Conservation (phyloP, 92 coral and sea anemone genomes). For the Actinernus sp. region DNA sequence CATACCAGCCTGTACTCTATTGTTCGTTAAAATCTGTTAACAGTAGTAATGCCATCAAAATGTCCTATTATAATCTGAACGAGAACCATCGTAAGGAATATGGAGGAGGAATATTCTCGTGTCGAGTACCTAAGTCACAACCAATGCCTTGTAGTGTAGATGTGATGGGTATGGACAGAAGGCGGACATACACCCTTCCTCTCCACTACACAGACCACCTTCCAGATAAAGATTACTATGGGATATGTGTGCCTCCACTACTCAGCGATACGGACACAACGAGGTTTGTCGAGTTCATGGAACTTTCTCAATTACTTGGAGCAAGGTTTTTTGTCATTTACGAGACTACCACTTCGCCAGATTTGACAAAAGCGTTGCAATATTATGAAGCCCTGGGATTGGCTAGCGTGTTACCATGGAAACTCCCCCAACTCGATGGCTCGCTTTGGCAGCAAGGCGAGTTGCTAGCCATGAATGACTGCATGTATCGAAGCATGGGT, state of each 20-base stretch:
- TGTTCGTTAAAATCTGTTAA: background rate
- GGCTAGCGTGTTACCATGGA: conserved; percentile 17
- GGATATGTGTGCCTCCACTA: conserved; percentile 40
- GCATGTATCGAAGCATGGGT: conserved; percentile 49
- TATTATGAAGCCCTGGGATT: conserved; percentile 22
- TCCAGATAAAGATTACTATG: conserved; percentile 12
- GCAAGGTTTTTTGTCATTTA: conserved; percentile 28
- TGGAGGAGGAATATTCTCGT: conserved; percentile 3
- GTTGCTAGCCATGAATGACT: conserved; percentile 32
- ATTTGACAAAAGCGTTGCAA: background rate
- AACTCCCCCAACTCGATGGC: conserved; percentile 11
- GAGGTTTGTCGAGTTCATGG: conserved; percentile 44
- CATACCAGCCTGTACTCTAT: background rate
- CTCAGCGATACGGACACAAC: conserved; percentile 10
- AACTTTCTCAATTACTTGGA: conserved; percentile 42
- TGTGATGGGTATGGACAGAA: background rate
- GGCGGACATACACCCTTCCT: background rate
- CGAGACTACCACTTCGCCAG: background rate
- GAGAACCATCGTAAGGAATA: background rate
- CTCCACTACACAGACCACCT: conserved; percentile 9
- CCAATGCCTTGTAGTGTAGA: background rate
- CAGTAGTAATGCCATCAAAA: background rate
- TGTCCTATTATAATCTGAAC: background rate
- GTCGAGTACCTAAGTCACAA: background rate
- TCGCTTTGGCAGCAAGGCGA: conserved; percentile 19